These are phyloP conservation scores for Centropus bengalensis DNA, from an alignment of 2,113 vertebrate genomes.

Conservation along the genomic window DNA sequence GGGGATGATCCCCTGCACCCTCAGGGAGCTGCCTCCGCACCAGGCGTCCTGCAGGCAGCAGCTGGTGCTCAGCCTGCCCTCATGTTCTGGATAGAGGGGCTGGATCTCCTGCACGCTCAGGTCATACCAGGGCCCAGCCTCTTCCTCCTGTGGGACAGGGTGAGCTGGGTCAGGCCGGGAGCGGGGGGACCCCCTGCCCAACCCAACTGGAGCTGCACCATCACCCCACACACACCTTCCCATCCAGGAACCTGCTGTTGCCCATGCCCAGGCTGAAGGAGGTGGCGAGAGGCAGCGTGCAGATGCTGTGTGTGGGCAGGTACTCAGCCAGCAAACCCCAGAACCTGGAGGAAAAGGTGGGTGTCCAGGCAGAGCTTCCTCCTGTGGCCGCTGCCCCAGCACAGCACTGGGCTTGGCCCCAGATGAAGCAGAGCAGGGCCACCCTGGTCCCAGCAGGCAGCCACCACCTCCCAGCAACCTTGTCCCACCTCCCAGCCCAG, in stretches of 20 bases:
- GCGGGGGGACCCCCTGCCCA: background rate
- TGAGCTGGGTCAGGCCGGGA: accelerated
- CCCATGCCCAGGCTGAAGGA: slow-evolving; percentile 94
- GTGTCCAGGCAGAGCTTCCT: background rate
- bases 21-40: slow-evolving; percentile 87
- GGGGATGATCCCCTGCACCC: slow-evolving; percentile 82
- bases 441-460: too few species aligned
- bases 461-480: too few species aligned
- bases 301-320: slow-evolving; percentile 82
- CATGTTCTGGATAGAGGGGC: slow-evolving; percentile 77
- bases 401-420: accelerated
- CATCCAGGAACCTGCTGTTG: slow-evolving; percentile 80
- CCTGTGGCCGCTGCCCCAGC: accelerated
- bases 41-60: slow-evolving; percentile 86
- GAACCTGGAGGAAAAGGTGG: slow-evolving; percentile 76
- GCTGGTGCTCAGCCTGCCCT: slow-evolving; percentile 75
- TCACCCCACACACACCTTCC: slow-evolving; percentile 74
- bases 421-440: background rate
- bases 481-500: background rate
- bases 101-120: slow-evolving; percentile 87
- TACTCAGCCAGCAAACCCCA: slow-evolving; percentile 80
- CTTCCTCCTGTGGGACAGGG: slow-evolving; percentile 75
- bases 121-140: slow-evolving; percentile 84
- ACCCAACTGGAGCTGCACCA: accelerated
- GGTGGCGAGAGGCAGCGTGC: slow-evolving; percentile 85